phyloP scores from a whole-genome alignment of 2,113 vertebrate species.

The Procavia capensis region DNA sequence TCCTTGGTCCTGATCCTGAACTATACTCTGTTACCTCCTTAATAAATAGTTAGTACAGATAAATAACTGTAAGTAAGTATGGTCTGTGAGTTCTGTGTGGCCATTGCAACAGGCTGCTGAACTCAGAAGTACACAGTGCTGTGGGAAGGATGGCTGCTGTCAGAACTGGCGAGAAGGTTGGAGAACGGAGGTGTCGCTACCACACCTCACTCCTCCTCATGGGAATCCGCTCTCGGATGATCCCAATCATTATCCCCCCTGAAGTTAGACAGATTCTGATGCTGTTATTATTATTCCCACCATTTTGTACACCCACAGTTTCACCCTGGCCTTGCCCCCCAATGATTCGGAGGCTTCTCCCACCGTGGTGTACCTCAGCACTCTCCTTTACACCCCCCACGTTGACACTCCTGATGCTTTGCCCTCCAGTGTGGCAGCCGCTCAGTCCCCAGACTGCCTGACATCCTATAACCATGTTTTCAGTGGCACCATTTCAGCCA shows the following conservation, averaged over 20 bases:
- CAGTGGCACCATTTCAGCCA: background rate
- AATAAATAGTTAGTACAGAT: background rate
- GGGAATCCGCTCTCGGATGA: background rate
- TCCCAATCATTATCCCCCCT: background rate
- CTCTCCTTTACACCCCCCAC: fast-evolving
- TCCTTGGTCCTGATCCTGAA: background rate
- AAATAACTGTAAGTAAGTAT: background rate
- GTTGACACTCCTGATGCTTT: background rate
- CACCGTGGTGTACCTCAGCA: no score
- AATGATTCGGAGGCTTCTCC: background rate
- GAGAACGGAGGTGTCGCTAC: background rate
- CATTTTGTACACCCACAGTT: no score
- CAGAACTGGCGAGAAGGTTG: background rate
- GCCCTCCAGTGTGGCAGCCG: fast-evolving
- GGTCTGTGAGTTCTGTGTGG: background rate
- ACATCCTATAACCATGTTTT: no score
- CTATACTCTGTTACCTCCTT: background rate
- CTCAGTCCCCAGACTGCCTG: background rate
- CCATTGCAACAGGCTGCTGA: background rate
- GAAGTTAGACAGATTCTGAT: background rate
- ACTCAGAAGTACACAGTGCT: background rate
- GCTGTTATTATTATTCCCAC: background rate
- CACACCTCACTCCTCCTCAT: background rate
- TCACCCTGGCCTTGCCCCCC: background rate
- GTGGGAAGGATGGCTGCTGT: background rate